Percentiles rank a stretch among this genome's conserved stretches.
These are phyloP conservation scores for Ooceraea biroi DNA, from an alignment of 1,140 invertebrate genomes.

Conservation along the genomic window DNA sequence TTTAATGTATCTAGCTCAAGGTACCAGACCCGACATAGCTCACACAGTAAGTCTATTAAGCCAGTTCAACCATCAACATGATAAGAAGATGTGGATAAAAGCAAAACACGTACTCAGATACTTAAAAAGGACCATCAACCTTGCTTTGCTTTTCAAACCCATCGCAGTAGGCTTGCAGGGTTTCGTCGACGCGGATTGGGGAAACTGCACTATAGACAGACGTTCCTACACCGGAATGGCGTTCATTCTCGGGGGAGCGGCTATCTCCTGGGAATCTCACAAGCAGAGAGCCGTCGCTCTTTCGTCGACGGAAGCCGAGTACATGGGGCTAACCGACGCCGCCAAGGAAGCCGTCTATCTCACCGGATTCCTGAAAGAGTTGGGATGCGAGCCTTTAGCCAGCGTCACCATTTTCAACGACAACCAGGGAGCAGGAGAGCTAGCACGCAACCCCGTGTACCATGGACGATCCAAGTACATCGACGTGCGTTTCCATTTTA, in stretches of 20 bases:
- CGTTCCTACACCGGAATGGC: background rate
- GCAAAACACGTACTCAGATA: constrained; percentile 3
- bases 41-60: background rate
- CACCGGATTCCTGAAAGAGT: background rate
- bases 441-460: background rate
- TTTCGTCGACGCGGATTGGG: background rate
- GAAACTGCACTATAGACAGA: background rate
- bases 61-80: background rate
- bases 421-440: background rate
- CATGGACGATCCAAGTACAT: background rate
- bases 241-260: background rate
- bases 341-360: too few relatives aligned
- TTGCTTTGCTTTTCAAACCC: background rate
- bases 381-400: background rate
- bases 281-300: background rate
- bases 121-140: background rate
- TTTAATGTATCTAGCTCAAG: background rate
- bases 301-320: too few relatives aligned
- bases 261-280: too few relatives aligned
- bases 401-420: background rate
- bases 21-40: background rate
- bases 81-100: background rate
- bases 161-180: background rate
- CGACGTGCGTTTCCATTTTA: background rate
- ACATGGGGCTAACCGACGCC: too few relatives aligned